Percentiles rank a stretch among this genome's conserved stretches.
These are phyloP conservation scores for Malthinus flaveolus DNA, from an alignment of 2,888 invertebrate species.

Conservation along the genomic window DNA sequence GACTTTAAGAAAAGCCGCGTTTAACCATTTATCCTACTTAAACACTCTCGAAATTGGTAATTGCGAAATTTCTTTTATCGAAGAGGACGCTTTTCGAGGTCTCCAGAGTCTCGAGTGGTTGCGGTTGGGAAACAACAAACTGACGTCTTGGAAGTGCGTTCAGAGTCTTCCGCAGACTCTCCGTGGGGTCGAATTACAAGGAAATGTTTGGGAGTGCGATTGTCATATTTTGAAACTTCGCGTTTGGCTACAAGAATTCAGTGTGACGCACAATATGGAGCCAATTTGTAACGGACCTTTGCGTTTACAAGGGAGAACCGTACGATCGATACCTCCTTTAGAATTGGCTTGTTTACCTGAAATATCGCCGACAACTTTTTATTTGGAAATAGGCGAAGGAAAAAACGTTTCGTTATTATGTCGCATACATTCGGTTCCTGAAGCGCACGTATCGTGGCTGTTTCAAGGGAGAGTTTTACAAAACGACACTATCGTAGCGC, in stretches of 20 bases:
- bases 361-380: slow-evolving; percentile 74
- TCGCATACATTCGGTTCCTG: slow-evolving; percentile 78
- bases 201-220: slow-evolving; percentile 89
- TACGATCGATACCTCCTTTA: slow-evolving; percentile 67
- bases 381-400: slow-evolving; percentile 77
- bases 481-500: slow-evolving; percentile 71
- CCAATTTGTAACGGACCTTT: slow-evolving; percentile 75
- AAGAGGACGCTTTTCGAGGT: slow-evolving; percentile 79
- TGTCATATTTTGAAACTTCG: slow-evolving; percentile 79
- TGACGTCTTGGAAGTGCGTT: slow-evolving; percentile 69
- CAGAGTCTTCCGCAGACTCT: slow-evolving; percentile 73
- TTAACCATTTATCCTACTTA: slow-evolving; percentile 74
- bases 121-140: slow-evolving; percentile 78
- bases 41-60: slow-evolving; percentile 80
- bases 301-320: slow-evolving; percentile 66
- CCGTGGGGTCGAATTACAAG: slow-evolving; percentile 79
- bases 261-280: slow-evolving; percentile 77
- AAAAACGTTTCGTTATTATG: slow-evolving; percentile 82
- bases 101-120: slow-evolving; percentile 83
- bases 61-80: slow-evolving; percentile 77
- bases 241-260: slow-evolving; percentile 75
- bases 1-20: slow-evolving; percentile 70
- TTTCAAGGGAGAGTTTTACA: slow-evolving; percentile 80
- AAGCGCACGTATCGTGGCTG: slow-evolving; percentile 81
- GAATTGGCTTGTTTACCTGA: slow-evolving; percentile 84